Conservation (phyloP, 2,888 invertebrate species). For the Bhutanitis thaidina region DNA sequence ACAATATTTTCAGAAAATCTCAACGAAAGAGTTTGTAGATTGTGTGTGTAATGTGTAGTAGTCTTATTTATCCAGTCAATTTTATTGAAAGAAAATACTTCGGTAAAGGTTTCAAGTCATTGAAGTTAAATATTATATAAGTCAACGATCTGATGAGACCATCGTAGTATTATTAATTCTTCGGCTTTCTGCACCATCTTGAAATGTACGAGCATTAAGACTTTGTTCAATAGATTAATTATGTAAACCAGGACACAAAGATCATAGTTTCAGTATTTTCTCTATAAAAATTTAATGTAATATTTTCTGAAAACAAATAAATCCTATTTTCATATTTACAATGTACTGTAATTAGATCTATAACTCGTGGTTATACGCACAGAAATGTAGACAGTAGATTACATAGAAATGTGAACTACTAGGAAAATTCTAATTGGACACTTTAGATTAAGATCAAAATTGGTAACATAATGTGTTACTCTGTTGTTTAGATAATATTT, state of each 20-base stretch:
- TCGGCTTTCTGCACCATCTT: too few species aligned
- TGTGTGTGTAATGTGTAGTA: slow-evolving; percentile 38
- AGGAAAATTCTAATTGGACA: slow-evolving; percentile 8
- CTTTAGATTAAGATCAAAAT: slow-evolving; percentile 24
- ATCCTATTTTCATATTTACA: slow-evolving; percentile 74
- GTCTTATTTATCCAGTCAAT: slow-evolving; percentile 44
- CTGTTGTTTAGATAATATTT: slow-evolving; percentile 34
- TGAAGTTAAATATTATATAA: slow-evolving; percentile 53
- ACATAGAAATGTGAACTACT: slow-evolving; percentile 36
- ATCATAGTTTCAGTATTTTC: slow-evolving; percentile 58
- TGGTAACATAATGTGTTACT: slow-evolving; percentile 25
- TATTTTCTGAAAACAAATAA: slow-evolving; percentile 73
- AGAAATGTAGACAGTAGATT: slow-evolving; percentile 48
- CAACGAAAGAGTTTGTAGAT: slow-evolving; percentile 51
- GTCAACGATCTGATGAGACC: slow-evolving; percentile 43
- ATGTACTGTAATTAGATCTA: slow-evolving; percentile 62
- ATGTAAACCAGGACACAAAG: slow-evolving; percentile 46
- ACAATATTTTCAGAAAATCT: slow-evolving; percentile 38
- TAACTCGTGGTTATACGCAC: slow-evolving; percentile 67
- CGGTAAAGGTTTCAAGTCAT: slow-evolving; percentile 64
- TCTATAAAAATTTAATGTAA: slow-evolving; percentile 53
- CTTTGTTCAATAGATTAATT: slow-evolving; percentile 42
- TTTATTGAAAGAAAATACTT: slow-evolving; percentile 45
- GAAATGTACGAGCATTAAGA: too few species aligned
- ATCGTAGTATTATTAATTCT: too few species aligned